These are phyloP conservation scores for Stigmatopora nigra DNA, from an alignment of 2,113 vertebrate species.

Conservation along the genomic window DNA sequence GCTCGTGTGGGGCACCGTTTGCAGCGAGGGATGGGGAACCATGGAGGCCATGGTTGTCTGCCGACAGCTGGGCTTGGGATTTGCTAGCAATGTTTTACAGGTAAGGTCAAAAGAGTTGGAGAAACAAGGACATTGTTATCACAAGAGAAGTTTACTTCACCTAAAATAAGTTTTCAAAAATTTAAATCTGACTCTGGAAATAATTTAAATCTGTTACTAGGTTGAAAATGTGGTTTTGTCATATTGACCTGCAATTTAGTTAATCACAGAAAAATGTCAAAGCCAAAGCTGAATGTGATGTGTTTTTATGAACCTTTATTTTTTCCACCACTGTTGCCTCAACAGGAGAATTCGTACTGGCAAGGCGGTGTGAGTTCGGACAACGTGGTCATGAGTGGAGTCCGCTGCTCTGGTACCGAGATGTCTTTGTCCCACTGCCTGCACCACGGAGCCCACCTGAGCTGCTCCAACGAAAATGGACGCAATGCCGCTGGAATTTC, in stretches of 20 bases:
- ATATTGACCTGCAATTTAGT: no score
- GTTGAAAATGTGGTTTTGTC: neutral
- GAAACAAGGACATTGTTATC: no score
- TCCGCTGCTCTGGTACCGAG: slow-evolving; percentile 91
- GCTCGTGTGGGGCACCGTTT: slow-evolving; percentile 85
- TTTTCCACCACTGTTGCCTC: neutral
- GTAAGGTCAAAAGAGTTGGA: no score
- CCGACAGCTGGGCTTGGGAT: slow-evolving; percentile 86
- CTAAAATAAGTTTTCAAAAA: no score
- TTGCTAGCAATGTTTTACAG: slow-evolving; percentile 89
- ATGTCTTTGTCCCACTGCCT: slow-evolving; percentile 88
- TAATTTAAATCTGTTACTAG: neutral
- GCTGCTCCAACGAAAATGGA: slow-evolving; percentile 78
- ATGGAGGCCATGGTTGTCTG: slow-evolving; percentile 97
- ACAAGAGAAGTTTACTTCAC: no score
- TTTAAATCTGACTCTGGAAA: neutral
- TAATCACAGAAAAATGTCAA: no score
- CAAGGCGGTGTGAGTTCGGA: slow-evolving; percentile 72
- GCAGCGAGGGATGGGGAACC: slow-evolving; percentile 82
- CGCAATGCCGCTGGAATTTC: slow-evolving; percentile 83
- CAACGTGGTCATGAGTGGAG: slow-evolving; percentile 82
- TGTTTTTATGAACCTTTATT: neutral
- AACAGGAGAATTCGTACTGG: slow-evolving; percentile 95
- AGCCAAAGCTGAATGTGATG: no score
- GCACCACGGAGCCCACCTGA: slow-evolving; percentile 75